Evolutionary conservation across 2,888 invertebrate genomes (phyloP).

Genomic region (Palloptera scutellata): DNA sequence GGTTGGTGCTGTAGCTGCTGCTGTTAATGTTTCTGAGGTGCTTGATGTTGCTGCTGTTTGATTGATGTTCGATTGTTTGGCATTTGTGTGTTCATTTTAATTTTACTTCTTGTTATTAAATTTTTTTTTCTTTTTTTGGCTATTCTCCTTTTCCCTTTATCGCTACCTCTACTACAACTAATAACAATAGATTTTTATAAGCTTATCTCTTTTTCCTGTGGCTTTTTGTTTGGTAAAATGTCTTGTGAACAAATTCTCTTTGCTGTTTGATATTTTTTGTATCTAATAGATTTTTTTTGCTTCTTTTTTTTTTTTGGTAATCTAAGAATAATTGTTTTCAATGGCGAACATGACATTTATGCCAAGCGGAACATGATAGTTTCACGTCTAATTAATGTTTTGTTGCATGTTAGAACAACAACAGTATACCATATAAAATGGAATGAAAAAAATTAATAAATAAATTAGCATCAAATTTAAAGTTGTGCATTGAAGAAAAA

Average conservation of each 20-base stretch:
- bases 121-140: conserved; percentile 26
- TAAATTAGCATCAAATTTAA: too few species aligned
- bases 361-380: conserved; percentile 43
- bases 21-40: conserved; percentile 37
- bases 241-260: conserved; percentile 13
- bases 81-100: conserved; percentile 40
- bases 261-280: conserved; percentile 5
- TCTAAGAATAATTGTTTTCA: conserved; percentile 30
- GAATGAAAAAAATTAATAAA: neutral
- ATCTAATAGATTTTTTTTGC: conserved; percentile 13
- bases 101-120: conserved; percentile 35
- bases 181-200: conserved; percentile 4
- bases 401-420: conserved; percentile 35
- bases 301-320: conserved; percentile 10
- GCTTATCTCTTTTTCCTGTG: conserved; percentile 26
- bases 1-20: conserved; percentile 40
- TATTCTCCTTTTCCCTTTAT: conserved; percentile 18
- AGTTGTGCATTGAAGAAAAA: too few species aligned
- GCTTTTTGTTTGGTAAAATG: conserved; percentile 8
- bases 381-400: conserved; percentile 44
- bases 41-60: conserved; percentile 47
- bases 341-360: conserved; percentile 44
- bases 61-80: conserved; percentile 58
- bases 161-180: conserved; percentile 11
- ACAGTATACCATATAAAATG: conserved; percentile 21